Percentiles rank a stretch among this genome's conserved stretches.
Conservation (phyloP, 2,113 vertebrate species). For the Ciconia stormi region DNA sequence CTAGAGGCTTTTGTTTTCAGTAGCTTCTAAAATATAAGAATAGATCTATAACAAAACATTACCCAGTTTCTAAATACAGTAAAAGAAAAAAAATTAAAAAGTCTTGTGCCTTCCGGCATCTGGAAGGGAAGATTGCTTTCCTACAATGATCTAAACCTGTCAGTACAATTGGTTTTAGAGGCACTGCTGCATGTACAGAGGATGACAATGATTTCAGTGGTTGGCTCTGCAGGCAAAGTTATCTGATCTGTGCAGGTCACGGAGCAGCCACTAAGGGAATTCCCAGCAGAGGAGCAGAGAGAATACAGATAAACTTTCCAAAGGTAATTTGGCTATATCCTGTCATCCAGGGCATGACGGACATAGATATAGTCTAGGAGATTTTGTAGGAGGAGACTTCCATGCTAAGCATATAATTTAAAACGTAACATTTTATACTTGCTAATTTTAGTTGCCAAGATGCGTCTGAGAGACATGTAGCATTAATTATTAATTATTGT, state of each 20-base stretch:
- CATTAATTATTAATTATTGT: conserved; percentile 65
- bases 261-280: neutral
- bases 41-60: neutral
- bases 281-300: neutral
- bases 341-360: neutral
- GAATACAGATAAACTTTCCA: neutral
- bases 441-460: conserved; percentile 47
- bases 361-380: neutral
- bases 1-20: neutral
- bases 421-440: neutral
- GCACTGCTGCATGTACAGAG: neutral
- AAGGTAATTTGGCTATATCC: neutral
- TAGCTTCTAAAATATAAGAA: neutral
- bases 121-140: neutral
- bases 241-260: neutral
- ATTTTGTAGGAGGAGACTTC: neutral
- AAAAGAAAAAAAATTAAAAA: neutral
- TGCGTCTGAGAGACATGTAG: neutral
- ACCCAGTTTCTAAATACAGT: neutral
- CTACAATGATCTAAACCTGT: neutral
- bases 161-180: neutral
- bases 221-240: neutral
- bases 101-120: neutral
- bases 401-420: neutral
- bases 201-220: neutral